A percentile compares a stretch with the other conserved stretches of the same genome.
Evolutionary conservation across 2,888 invertebrate species (phyloP).

Genomic region (Lasioglossum villosulum): DNA sequence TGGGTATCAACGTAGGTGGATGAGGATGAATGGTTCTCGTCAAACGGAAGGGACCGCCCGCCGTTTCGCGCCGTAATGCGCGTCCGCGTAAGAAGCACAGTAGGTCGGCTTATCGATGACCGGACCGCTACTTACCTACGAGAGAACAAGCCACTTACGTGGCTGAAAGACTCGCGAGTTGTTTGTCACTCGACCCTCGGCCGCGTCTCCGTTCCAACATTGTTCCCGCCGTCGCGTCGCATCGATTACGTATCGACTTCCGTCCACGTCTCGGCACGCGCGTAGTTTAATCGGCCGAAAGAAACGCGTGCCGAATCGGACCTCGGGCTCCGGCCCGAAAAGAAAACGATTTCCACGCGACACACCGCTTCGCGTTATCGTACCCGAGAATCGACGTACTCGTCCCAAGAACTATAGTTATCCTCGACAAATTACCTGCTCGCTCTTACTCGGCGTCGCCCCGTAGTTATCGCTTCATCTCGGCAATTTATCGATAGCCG

Average conservation of each 20-base stretch:
- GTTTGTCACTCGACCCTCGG: constrained; percentile 48
- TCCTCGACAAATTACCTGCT: constrained; percentile 60
- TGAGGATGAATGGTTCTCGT: constrained; percentile 84
- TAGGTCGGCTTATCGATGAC: constrained; percentile 82
- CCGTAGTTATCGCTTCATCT: constrained; percentile 67
- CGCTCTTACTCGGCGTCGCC: constrained; percentile 55
- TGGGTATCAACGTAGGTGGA: constrained; percentile 82
- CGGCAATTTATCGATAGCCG: constrained; percentile 64
- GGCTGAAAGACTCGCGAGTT: constrained; percentile 56
- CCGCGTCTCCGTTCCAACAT: not conserved
- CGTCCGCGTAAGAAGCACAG: constrained; percentile 76
- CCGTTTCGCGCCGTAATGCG: constrained; percentile 82
- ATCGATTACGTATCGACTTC: not conserved
- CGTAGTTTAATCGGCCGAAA: constrained; percentile 41
- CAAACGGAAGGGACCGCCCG: constrained; percentile 84
- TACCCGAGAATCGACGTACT: constrained; percentile 31
- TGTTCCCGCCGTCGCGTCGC: not conserved
- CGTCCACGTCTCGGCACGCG: not conserved
- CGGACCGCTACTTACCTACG: constrained; percentile 79
- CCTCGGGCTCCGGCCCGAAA: constrained; percentile 2
- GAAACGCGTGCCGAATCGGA: constrained; percentile 30
- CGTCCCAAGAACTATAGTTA: constrained; percentile 49
- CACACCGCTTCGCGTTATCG: constrained; percentile 42
- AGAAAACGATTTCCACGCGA: constrained; percentile 26
- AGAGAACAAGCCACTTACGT: constrained; percentile 76